Percentiles rank a stretch among this genome's conserved stretches.
Conservation (phyloP, 2,888 invertebrate genomes). For the Unio pictorum region DNA sequence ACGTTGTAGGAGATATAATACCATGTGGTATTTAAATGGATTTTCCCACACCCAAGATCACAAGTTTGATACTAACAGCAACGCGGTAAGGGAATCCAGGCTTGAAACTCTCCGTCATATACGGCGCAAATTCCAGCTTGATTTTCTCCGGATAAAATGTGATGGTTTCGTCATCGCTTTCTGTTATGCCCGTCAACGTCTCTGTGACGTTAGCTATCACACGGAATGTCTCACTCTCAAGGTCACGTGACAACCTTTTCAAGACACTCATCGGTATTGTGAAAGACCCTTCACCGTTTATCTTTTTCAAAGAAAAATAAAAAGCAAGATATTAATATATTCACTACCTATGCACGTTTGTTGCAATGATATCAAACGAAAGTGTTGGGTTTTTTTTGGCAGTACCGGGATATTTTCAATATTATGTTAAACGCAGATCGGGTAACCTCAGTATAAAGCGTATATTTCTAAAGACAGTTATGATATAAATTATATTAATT, state of each 20-base stretch:
- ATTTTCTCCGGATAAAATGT: conserved; percentile 85
- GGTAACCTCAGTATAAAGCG: no score
- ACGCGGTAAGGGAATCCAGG: conserved; percentile 24
- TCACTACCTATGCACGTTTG: not conserved
- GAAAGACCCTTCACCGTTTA: conserved; percentile 38
- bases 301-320: conserved; percentile 18
- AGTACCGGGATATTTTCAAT: no score
- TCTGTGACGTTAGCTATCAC: conserved; percentile 88
- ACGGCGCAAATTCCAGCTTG: conserved; percentile 35
- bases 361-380: not conserved
- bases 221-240: conserved; percentile 18
- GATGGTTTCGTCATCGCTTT: conserved; percentile 83
- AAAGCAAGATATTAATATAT: not conserved
- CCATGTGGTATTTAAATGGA: not conserved
- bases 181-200: conserved; percentile 85
- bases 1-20: not conserved
- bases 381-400: not conserved
- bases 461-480: not conserved
- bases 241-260: conserved; percentile 21
- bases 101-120: conserved; percentile 38
- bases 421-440: no score
- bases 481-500: no score
- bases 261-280: conserved; percentile 25
- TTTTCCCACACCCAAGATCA: not conserved
- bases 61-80: conserved; percentile 11